phyloP scores from a whole-genome alignment of 2,113 vertebrate genomes.

The Scortum barcoo region DNA sequence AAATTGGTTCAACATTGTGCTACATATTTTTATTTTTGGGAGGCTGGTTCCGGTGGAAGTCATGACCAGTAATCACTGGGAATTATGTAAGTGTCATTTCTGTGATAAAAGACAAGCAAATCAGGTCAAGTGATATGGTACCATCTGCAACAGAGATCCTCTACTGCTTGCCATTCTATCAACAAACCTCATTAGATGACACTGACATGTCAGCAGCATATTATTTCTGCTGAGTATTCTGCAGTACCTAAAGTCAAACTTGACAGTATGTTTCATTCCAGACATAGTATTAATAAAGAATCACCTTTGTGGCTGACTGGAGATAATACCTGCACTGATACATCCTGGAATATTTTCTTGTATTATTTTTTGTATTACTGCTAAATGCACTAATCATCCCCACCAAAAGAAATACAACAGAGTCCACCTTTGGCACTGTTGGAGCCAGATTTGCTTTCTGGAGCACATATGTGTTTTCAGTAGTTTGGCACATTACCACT shows the following conservation, averaged over 20 bases:
- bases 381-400: too few species aligned
- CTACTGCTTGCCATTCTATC: slow-evolving; percentile 4
- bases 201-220: slow-evolving; percentile 5
- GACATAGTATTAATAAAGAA: background rate
- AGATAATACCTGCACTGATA: background rate
- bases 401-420: background rate
- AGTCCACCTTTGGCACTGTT: too few species aligned
- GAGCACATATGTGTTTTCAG: background rate
- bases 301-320: background rate
- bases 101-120: slow-evolving; percentile 44
- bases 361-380: too few species aligned
- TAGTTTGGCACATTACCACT: slow-evolving; percentile 2
- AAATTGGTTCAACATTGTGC: background rate
- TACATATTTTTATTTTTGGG: background rate
- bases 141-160: slow-evolving; percentile 49
- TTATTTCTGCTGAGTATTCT: background rate
- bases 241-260: background rate
- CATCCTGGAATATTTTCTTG: too few species aligned
- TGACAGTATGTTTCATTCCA: background rate
- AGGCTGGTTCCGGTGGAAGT: background rate
- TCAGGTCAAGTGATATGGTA: slow-evolving; percentile 70
- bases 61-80: background rate
- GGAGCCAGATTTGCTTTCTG: background rate
- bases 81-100: slow-evolving; percentile 74
- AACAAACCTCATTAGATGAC: slow-evolving; percentile 51